Conservation (phyloP, 2,888 invertebrate genomes). For the Julus scandinavius region DNA sequence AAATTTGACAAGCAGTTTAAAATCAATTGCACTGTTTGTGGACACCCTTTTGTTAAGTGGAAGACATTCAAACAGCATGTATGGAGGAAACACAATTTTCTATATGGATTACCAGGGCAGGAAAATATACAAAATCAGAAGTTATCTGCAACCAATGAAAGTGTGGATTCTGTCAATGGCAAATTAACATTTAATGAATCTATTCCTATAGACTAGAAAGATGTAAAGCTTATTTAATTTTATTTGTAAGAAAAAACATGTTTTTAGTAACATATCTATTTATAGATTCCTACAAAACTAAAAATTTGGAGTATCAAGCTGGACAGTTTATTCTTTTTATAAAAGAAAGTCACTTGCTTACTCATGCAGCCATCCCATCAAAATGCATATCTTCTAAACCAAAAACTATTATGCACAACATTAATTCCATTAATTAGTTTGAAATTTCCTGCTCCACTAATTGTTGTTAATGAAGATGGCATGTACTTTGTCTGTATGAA, state of each 20-base stretch:
- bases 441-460: too few relatives aligned
- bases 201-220: too few relatives aligned
- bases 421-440: too few relatives aligned
- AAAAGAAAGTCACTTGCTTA: too few relatives aligned
- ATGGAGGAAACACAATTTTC: background rate
- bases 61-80: constrained; percentile 15
- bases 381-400: too few relatives aligned
- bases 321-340: background rate
- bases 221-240: background rate
- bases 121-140: background rate
- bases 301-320: background rate
- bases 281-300: background rate
- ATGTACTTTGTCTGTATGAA: too few relatives aligned
- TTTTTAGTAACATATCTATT: background rate
- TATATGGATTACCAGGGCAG: background rate
- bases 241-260: background rate
- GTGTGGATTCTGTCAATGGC: background rate
- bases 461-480: too few relatives aligned
- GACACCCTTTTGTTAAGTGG: background rate
- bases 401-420: too few relatives aligned
- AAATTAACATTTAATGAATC: too few relatives aligned
- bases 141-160: background rate
- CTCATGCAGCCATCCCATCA: too few relatives aligned
- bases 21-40: background rate
- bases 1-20: too few relatives aligned